A percentile compares a stretch with the other conserved stretches of the same genome.
These are phyloP conservation scores for Brachycybe producta DNA, from an alignment of 2,888 invertebrate species.

Conservation along the genomic window DNA sequence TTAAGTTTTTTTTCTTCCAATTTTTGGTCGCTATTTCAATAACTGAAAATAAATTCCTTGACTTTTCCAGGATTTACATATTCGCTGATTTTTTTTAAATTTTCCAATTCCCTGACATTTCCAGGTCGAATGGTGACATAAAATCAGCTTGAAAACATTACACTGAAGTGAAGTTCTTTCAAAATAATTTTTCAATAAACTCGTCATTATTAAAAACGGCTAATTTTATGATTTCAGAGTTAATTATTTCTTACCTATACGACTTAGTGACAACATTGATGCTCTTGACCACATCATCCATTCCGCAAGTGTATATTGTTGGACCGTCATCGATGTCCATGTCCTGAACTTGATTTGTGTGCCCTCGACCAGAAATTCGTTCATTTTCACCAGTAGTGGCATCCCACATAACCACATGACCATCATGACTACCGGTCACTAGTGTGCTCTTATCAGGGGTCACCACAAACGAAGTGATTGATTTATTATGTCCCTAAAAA, in stretches of 20 bases:
- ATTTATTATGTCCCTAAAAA: slow-evolving; percentile 84
- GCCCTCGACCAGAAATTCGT: slow-evolving; percentile 67
- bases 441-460: slow-evolving; percentile 59
- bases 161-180: no score
- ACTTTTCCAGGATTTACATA: no score
- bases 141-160: no score
- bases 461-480: slow-evolving; percentile 77
- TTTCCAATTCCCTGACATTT: no score
- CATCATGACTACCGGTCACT: slow-evolving; percentile 89
- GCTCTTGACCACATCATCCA: slow-evolving; percentile 75
- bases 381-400: slow-evolving; percentile 68
- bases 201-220: background rate
- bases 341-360: slow-evolving; percentile 90
- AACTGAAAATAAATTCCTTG: no score
- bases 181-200: no score
- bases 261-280: slow-evolving; percentile 39
- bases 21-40: no score
- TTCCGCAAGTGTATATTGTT: slow-evolving; percentile 73
- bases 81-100: no score
- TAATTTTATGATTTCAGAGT: background rate
- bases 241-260: slow-evolving; percentile 38
- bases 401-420: slow-evolving; percentile 73
- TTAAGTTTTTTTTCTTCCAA: no score
- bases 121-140: no score
- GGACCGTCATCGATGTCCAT: slow-evolving; percentile 55